Percentiles rank a stretch among this genome's conserved stretches.
phyloP scores from a whole-genome alignment of 2,113 vertebrate species.

The Clupea harengus region DNA sequence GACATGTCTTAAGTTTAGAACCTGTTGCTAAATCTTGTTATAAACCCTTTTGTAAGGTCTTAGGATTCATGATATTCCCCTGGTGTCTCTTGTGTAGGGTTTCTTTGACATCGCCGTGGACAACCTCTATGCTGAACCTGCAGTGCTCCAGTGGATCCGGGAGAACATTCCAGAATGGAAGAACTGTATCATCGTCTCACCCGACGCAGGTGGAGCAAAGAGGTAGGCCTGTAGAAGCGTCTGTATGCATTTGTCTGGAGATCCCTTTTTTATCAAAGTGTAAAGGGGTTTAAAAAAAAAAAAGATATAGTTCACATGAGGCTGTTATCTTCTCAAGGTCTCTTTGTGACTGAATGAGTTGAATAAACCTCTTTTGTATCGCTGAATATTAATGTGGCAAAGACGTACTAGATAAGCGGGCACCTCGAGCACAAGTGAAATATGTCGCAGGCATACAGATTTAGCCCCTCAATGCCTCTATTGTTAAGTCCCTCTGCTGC shows the following conservation, averaged over 20 bases:
- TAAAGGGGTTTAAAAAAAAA: background rate
- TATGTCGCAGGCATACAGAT: background rate
- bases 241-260: background rate
- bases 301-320: background rate
- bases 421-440: background rate
- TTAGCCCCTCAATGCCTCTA: background rate
- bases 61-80: no score
- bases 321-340: background rate
- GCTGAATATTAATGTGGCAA: background rate
- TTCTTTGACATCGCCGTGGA: slow-evolving; percentile 97
- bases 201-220: slow-evolving; percentile 92
- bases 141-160: slow-evolving; percentile 90
- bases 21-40: background rate
- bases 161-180: slow-evolving; percentile 91
- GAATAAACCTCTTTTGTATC: background rate
- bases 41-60: no score
- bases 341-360: background rate
- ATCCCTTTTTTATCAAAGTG: background rate
- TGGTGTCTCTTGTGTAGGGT: slow-evolving; percentile 67
- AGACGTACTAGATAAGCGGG: background rate
- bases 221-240: slow-evolving; percentile 67
- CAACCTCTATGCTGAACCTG: slow-evolving; percentile 92
- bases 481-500: background rate
- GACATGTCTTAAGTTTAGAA: background rate
- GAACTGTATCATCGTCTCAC: slow-evolving; percentile 91